A percentile compares a stretch with the other conserved stretches of the same genome.
Evolutionary conservation across 2,113 vertebrate species (phyloP).

Genomic region (Myodes glareolus): DNA sequence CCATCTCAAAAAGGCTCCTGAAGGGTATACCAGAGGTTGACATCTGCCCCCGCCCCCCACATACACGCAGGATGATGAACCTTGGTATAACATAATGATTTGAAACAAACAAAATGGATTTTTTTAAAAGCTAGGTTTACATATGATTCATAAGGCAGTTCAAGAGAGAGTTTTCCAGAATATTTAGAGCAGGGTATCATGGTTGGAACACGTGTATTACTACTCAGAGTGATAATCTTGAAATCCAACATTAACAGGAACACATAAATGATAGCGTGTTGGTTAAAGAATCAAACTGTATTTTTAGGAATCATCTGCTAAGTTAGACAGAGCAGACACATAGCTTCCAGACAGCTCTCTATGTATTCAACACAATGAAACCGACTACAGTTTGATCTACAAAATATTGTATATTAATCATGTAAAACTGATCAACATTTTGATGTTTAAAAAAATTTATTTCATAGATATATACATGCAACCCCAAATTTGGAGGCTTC

Average conservation of each 20-base stretch:
- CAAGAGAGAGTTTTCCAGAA: conserved; percentile 49
- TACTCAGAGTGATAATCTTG: conserved; percentile 37
- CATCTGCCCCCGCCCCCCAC: not conserved
- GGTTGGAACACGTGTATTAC: conserved; percentile 6
- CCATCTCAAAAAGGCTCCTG: not conserved
- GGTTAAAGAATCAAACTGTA: conserved; percentile 39
- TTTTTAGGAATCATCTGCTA: conserved; percentile 8
- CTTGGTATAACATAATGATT: conserved; percentile 57
- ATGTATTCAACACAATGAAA: not conserved
- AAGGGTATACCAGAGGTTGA: not conserved
- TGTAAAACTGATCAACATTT: conserved; percentile 35
- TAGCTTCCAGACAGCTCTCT: not conserved
- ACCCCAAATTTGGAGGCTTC: conserved; percentile 73
- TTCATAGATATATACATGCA: conserved; percentile 72
- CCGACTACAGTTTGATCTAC: not conserved
- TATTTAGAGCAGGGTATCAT: conserved; percentile 18
- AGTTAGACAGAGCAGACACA: not conserved
- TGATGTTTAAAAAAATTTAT: conserved; percentile 51
- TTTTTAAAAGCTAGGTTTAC: conserved; percentile 53
- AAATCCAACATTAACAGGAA: conserved; percentile 36
- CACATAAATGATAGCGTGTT: not conserved
- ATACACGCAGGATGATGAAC: conserved; percentile 41
- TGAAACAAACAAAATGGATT: conserved; percentile 65
- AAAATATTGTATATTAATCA: conserved; percentile 17
- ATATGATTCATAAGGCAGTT: conserved; percentile 54